Conservation (phyloP, 2,888 invertebrate species). For the Phyto melanocephala region DNA sequence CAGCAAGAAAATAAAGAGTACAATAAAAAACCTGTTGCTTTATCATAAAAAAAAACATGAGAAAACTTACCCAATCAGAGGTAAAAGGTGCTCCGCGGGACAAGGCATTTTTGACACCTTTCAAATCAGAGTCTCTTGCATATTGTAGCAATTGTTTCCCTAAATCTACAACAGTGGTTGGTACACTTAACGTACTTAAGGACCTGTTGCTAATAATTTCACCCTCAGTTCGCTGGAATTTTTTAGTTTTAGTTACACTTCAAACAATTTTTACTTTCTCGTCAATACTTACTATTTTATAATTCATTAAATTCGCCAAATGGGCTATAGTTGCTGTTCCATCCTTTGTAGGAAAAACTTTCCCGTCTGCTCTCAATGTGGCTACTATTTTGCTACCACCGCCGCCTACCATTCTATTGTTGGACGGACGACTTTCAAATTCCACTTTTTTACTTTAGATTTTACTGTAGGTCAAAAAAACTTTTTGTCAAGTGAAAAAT, state of each 20-base stretch:
- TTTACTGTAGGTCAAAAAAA: conserved; percentile 44
- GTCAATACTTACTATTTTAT: conserved; percentile 73
- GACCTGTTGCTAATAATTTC: conserved; percentile 68
- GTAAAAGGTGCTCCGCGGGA: conserved; percentile 93
- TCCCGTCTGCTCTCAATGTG: conserved; percentile 75
- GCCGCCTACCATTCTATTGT: conserved; percentile 65
- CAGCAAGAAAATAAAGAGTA: conserved; percentile 5
- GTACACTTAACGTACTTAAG: conserved; percentile 66
- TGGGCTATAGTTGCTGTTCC: conserved; percentile 64
- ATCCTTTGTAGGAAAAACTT: conserved; percentile 73
- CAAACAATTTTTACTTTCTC: not conserved
- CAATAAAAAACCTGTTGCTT: conserved; percentile 60
- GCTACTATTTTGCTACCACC: conserved; percentile 74
- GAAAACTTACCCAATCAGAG: conserved; percentile 89
- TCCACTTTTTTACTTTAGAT: not conserved
- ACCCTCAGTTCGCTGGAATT: conserved; percentile 72
- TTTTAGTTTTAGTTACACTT: not conserved
- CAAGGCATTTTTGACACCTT: conserved; percentile 87
- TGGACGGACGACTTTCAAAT: not conserved
- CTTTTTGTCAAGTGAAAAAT: conserved; percentile 60
- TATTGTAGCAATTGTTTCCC: conserved; percentile 91
- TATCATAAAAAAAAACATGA: not conserved
- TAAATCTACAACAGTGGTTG: conserved; percentile 83
- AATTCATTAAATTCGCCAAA: conserved; percentile 72
- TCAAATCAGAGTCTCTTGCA: conserved; percentile 88